Evolutionary conservation across 2,113 vertebrate species (phyloP).

Genomic region (Romanogobio albipinnatus): DNA sequence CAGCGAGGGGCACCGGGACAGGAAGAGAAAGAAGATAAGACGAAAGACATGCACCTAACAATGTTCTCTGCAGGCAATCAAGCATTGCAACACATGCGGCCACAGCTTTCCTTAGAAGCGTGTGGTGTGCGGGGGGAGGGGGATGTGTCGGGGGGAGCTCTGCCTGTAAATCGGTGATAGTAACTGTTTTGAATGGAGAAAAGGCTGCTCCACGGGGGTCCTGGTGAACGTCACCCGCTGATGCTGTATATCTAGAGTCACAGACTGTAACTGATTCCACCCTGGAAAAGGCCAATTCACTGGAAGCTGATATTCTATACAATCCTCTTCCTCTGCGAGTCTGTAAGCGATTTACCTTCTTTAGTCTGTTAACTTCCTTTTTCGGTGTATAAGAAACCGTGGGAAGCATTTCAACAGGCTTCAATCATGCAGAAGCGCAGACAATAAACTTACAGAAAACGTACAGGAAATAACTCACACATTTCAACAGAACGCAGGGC

Average conservation of each 20-base stretch:
- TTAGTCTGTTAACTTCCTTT: neutral
- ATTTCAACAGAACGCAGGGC: neutral
- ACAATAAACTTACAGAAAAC: neutral
- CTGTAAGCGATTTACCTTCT: neutral
- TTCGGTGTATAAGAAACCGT: too few relatives aligned
- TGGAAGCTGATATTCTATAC: neutral
- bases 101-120: conserved; percentile 26
- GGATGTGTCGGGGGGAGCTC: neutral
- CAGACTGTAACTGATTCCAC: conserved; percentile 50
- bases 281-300: neutral
- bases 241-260: conserved; percentile 48
- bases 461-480: neutral
- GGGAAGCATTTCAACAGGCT: neutral
- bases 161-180: conserved; percentile 55
- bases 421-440: neutral
- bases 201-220: neutral
- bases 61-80: conserved; percentile 40
- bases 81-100: conserved; percentile 37
- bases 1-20: neutral
- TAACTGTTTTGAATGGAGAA: neutral
- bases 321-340: conserved; percentile 19
- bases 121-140: neutral
- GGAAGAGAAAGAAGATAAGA: neutral
- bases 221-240: conserved; percentile 17
- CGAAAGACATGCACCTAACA: conserved; percentile 6